These are phyloP conservation scores for Sphinx pinastri DNA, from an alignment of 2,888 invertebrate genomes.

Conservation along the genomic window DNA sequence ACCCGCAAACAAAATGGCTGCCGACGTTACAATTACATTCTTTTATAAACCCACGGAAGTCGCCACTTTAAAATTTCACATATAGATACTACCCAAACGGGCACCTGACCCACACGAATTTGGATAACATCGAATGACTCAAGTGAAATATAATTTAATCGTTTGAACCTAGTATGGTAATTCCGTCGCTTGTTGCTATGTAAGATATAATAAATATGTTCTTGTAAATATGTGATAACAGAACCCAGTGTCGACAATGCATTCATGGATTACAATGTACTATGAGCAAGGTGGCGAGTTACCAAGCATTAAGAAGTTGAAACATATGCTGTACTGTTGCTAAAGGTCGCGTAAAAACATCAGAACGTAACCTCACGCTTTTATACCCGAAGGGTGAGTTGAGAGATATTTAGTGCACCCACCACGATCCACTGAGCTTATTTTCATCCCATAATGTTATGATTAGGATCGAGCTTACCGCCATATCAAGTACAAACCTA, in stretches of 20 bases:
- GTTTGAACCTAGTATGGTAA: neutral
- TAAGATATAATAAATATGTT: neutral
- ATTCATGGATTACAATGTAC: neutral
- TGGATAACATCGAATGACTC: slow-evolving; percentile 7
- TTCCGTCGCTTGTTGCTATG: neutral
- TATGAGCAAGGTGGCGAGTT: too few species aligned
- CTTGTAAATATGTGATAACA: neutral
- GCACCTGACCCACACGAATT: slow-evolving; percentile 3
- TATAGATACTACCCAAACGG: slow-evolving; percentile 6
- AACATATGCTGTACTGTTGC: too few species aligned
- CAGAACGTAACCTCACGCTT: too few species aligned
- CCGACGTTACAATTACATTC: slow-evolving; percentile 73
- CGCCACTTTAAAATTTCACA: slow-evolving; percentile 48
- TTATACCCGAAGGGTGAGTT: too few species aligned
- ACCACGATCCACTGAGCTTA: too few species aligned
- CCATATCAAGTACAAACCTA: too few species aligned
- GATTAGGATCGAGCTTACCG: too few species aligned
- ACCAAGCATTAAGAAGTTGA: too few species aligned
- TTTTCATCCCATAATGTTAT: too few species aligned
- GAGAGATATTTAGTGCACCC: too few species aligned
- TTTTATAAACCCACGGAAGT: slow-evolving; percentile 65
- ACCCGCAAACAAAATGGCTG: slow-evolving; percentile 82
- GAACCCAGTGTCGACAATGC: neutral
- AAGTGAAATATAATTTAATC: neutral
- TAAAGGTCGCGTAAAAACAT: too few species aligned